A percentile compares a stretch with the other conserved stretches of the same genome.
Conservation (phyloP, 2,113 vertebrate species). For the Ophthalmolycus amberensis region DNA sequence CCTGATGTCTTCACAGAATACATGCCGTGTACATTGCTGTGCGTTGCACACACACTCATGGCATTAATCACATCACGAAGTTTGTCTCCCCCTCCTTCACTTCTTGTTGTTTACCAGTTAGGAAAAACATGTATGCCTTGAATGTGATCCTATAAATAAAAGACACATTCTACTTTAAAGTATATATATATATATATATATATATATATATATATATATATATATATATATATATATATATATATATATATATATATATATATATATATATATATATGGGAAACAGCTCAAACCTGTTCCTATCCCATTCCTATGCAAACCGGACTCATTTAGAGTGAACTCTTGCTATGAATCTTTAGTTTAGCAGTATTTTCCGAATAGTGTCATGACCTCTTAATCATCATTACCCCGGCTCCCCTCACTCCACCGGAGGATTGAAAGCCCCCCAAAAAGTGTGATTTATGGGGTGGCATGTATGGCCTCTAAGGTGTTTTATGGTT, state of each 20-base stretch:
- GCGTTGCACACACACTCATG: neutral
- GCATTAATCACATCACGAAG: constrained; percentile 7
- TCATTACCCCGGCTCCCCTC: constrained; percentile 35
- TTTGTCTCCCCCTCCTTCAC: neutral
- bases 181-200: neutral
- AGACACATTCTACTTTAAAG: neutral
- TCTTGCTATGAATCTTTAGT: constrained; percentile 17
- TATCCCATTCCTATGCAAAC: neutral
- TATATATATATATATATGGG: neutral
- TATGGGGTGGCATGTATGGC: constrained; percentile 73
- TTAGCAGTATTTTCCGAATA: constrained; percentile 32
- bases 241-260: no score
- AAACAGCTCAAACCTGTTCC: neutral
- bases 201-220: no score
- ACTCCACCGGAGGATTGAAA: constrained; percentile 44
- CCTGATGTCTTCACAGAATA: constrained; percentile 43
- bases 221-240: no score
- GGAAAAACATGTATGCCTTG: neutral
- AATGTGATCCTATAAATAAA: neutral
- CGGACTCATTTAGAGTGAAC: constrained; percentile 26
- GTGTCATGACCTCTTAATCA: constrained; percentile 55
- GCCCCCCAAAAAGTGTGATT: constrained; percentile 58
- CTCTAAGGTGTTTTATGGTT: constrained; percentile 82
- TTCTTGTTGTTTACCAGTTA: constrained; percentile 10
- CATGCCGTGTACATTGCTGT: constrained; percentile 25